These are phyloP conservation scores for Neoaliturus tenellus DNA, from an alignment of 2,888 invertebrate genomes.

Conservation along the genomic window DNA sequence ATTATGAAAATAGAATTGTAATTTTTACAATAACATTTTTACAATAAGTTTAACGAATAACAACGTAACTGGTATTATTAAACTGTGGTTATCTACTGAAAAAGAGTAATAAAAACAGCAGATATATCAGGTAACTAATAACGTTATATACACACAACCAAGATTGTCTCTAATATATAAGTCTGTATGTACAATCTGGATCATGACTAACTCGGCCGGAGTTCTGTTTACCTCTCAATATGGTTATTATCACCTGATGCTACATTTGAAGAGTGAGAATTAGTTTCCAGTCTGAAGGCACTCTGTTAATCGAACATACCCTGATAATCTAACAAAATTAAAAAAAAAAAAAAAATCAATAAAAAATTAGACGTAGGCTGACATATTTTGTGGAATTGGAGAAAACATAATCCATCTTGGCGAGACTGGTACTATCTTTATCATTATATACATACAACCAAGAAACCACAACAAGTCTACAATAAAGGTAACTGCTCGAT, in stretches of 20 bases:
- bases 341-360: too few relatives aligned
- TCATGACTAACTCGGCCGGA: not conserved
- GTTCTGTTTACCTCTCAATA: too few relatives aligned
- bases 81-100: not conserved
- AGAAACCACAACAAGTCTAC: not conserved
- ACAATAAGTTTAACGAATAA: not conserved
- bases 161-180: not conserved
- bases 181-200: not conserved
- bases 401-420: not conserved
- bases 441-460: not conserved
- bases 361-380: too few relatives aligned
- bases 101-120: not conserved
- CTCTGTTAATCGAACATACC: too few relatives aligned
- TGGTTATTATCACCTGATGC: too few relatives aligned
- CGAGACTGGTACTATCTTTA: not conserved
- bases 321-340: too few relatives aligned
- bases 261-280: too few relatives aligned
- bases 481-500: not conserved
- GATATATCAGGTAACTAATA: not conserved
- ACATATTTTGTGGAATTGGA: too few relatives aligned
- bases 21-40: not conserved
- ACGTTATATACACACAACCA: conserved; percentile 9
- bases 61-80: not conserved
- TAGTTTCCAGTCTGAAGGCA: too few relatives aligned
- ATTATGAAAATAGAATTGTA: not conserved